Base-by-base conservation (phyloP, 2,797 vertebrate species). In the Crocodylus rhombifer region DNA sequence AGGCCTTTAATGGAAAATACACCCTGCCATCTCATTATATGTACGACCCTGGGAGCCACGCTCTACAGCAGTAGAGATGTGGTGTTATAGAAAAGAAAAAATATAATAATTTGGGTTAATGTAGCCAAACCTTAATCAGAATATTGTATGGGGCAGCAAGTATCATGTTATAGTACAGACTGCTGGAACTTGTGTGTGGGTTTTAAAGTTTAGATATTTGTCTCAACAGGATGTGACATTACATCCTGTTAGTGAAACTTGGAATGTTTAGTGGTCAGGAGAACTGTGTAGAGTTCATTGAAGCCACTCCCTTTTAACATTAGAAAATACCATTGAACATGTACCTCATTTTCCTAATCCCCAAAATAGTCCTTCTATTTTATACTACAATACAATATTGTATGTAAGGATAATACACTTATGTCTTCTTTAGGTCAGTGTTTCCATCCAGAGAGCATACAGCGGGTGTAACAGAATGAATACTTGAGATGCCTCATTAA, bases 1-100 rank as follows among this genome's bases (percentile, higher is more conserved):
- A 96, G 95, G 89, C 85, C 94, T 97, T 97, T 96, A 97, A 95
- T 97, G 95, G 97, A 96, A 97, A 97, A 94, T 96, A 89, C 90
- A 94, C 79, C 82, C 33, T 67, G 93, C 75, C 89, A 30, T 95
- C 95, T 97, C 96, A 92, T 97, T 97, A 95, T 77, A 94, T 95
- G 92, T 85, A 88, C 71, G 91, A 95, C 95, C 95, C 92, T 91
- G 93, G 91, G 95, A 97, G 86, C 16, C 57, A 92, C 79, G 87
- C 93, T 63, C 96, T 97, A 18, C 23, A 92, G 87, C 76, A 25
- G 92, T 86, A 88, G 81, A 95, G 92, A 89, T 95, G 91, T 91
- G 88, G 81, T 88, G 64, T 95, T 97, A 94, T 93, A 57, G 75
- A 95, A 94, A 93, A 78, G 80, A 25, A 64, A n/a, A 23, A 87